Evolutionary conservation across 1,140 invertebrate species (phyloP), one percentile per base, ranked within the genome.

Genomic region (Hestina assimilis): DNA sequence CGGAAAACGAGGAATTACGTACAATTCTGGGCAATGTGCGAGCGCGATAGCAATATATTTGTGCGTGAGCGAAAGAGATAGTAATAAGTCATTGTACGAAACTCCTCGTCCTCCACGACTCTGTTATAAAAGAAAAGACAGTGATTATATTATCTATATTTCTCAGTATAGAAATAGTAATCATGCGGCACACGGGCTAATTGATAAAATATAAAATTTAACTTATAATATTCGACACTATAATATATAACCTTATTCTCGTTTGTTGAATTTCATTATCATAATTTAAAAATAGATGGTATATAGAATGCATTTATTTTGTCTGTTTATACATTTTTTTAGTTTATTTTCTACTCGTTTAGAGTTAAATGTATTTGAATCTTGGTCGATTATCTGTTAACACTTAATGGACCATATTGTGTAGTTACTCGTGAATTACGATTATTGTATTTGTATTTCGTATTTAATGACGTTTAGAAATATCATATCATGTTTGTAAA

Each of bases 141-240:
- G 69, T 86, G 84, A 86, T 88, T 86, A 88, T 85, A 87, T 85
- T 66, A 75, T 87, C 83, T 87, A 87, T 87, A 87, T 84, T 79
- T 78, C 74, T 78, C 84, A 59, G 84, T 87, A 87, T 87, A 87
- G 84, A 86, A 83, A 87, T 87, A 87, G 79, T 87, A 87, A 87
- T 87, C 84, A 83, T 83, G 54, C 63, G 80, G 79, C 83, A 84
- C 84, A 78, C 69, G 60, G 67, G 68, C 72, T 83, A 80, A 79
- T 66, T 86, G 69, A 76, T 79, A 77, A 17, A 33, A 69, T 72
- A 69, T 66, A 71, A 72, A 76, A 73, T 78, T n/a, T 79, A 81
- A 77, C 70, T 76, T 75, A 72, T 72, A 71, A 70, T 79, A 79
- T 69, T 75, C 66, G 74, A 83, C 72, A 80, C 66, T 83, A 79